A percentile compares a stretch with the other conserved stretches of the same genome.
Evolutionary conservation across 1,140 invertebrate species (phyloP).

Genomic region (Andrena cerasifolii): DNA sequence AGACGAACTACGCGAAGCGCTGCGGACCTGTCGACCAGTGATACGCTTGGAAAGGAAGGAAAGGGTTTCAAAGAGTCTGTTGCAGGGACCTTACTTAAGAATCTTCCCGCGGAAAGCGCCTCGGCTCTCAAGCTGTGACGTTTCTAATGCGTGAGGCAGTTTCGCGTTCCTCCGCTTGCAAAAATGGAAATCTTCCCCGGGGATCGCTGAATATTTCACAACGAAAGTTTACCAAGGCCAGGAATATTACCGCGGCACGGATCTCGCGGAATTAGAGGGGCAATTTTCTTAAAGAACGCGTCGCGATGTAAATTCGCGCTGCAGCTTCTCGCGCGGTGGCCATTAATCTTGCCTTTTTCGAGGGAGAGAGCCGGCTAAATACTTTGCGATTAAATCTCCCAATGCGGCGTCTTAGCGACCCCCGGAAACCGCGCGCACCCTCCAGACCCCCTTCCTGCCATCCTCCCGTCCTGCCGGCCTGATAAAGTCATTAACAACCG

Average conservation of each 20-base stretch:
- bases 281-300: slow-evolving; percentile 53
- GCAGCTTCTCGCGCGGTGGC: slow-evolving; percentile 25
- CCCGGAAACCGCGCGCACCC: slow-evolving; percentile 48
- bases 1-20: too few relatives aligned
- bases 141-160: neutral
- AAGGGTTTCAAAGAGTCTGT: too few relatives aligned
- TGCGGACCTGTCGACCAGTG: too few relatives aligned
- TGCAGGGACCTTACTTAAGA: neutral
- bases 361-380: slow-evolving; percentile 50
- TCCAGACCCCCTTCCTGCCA: slow-evolving; percentile 5
- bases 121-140: neutral
- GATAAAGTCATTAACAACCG: slow-evolving; percentile 66
- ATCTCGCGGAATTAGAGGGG: slow-evolving; percentile 38
- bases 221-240: slow-evolving; percentile 31
- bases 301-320: slow-evolving; percentile 46
- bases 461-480: slow-evolving; percentile 9
- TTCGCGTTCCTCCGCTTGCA: neutral
- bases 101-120: neutral
- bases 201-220: slow-evolving; percentile 17
- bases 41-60: too few relatives aligned
- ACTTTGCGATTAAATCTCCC: slow-evolving; percentile 61
- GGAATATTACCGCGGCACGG: slow-evolving; percentile 22
- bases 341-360: slow-evolving; percentile 40
- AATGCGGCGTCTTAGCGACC: slow-evolving; percentile 49
- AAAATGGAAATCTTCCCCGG: neutral